Conservation (phyloP, 1,140 invertebrate species). For the Zophobas morio region DNA sequence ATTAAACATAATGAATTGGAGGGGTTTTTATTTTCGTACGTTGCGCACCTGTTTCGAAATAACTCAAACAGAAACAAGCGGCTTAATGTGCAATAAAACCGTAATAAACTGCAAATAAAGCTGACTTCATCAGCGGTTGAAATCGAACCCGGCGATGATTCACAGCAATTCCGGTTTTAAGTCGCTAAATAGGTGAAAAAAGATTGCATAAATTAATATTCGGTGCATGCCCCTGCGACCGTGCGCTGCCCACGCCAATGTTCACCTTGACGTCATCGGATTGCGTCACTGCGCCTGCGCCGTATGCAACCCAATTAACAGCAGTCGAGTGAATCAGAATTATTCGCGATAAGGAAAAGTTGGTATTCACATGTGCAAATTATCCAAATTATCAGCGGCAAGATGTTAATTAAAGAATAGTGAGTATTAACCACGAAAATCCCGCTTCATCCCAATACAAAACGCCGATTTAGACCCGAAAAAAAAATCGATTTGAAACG, state of each 20-base stretch:
- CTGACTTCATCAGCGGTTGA: background rate
- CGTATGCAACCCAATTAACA: conserved; percentile 53
- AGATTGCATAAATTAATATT: conserved; percentile 11
- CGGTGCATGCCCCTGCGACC: background rate
- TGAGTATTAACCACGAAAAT: conserved; percentile 58
- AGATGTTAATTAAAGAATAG: conserved; percentile 67
- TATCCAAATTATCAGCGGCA: conserved; percentile 57
- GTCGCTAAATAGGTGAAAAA: background rate
- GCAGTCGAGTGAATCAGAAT: conserved; percentile 53
- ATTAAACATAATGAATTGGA: conserved; percentile 34
- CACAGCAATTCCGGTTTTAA: background rate
- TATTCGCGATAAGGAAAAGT: conserved; percentile 51
- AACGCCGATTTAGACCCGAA: background rate
- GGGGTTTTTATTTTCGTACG: background rate
- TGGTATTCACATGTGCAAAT: conserved; percentile 62
- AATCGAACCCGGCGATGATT: background rate
- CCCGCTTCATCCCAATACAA: background rate
- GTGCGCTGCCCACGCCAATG: conserved; percentile 13
- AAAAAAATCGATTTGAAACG: conserved; percentile 23
- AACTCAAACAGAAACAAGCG: background rate
- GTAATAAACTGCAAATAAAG: background rate
- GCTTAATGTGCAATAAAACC: background rate
- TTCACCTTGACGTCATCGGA: conserved; percentile 57
- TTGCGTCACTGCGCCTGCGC: conserved; percentile 66
- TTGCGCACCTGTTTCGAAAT: background rate